A percentile compares a stretch with the other conserved stretches of the same genome.
Conservation (phyloP, 2,113 vertebrate species). For the Tylochromis polylepis region DNA sequence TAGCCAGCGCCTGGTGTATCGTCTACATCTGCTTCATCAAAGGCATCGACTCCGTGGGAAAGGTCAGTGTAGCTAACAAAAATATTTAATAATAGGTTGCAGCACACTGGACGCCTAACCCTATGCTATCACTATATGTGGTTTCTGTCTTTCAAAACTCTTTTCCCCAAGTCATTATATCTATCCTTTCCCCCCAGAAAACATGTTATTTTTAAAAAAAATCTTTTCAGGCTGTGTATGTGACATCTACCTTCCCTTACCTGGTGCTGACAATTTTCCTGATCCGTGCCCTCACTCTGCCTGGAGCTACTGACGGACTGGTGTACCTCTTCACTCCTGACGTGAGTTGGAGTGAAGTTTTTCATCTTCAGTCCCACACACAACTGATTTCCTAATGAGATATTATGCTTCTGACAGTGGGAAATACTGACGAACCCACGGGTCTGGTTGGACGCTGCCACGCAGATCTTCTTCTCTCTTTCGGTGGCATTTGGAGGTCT, state of each 20-base stretch:
- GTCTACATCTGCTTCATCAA: constrained; percentile 85
- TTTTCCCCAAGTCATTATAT: neutral
- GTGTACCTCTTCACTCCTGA: constrained; percentile 86
- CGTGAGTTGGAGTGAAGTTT: constrained; percentile 55
- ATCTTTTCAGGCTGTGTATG: constrained; percentile 80
- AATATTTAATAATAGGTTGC: neutral
- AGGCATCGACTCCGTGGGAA: constrained; percentile 85
- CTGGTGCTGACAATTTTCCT: constrained; percentile 87
- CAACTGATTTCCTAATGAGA: constrained; percentile 26
- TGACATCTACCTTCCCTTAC: constrained; percentile 87
- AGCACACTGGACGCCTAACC: neutral
- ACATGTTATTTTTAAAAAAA: neutral
- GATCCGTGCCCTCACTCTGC: constrained; percentile 81
- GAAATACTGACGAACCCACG: constrained; percentile 75
- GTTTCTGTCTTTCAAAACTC: neutral
- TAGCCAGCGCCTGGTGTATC: constrained; percentile 77
- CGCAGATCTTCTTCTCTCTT: constrained; percentile 93
- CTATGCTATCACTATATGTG: neutral
- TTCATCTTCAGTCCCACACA: too few relatives aligned
- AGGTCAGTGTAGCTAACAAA: constrained; percentile 69
- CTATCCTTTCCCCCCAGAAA: neutral
- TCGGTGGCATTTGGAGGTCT: constrained; percentile 89
- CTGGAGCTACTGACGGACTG: constrained; percentile 81
- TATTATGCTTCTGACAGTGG: constrained; percentile 68
- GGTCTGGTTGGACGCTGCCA: constrained; percentile 91